Base-by-base conservation (phyloP, 2,888 invertebrate species). In the Adineta ricciae region DNA sequence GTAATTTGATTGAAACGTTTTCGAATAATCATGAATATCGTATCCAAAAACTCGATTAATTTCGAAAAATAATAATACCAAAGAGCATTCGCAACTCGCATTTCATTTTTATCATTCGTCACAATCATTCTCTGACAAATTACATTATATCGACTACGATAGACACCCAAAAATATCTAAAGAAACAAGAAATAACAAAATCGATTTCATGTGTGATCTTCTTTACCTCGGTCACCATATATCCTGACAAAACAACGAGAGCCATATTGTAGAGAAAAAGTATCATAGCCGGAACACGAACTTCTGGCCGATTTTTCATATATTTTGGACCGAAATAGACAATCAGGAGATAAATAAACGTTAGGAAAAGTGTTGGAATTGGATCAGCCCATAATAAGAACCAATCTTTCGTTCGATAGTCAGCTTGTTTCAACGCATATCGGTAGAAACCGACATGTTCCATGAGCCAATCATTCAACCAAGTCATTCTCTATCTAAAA, bases 1-100 rank as follows among this genome's bases (percentile, higher is more conserved):
- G 95, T 95, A 87, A 96, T 91, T 90, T 97, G 96, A 87, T 93
- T 93, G 84, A 94, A 94, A 90, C 96, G 96, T 91, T 96, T 96
- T 86, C 96, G 92, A 86, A 96, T 90, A 87, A 97, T 95, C 90
- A 97, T 96, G 92, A 96, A 95, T 88, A 90, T 88, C 36, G 91
- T 90, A 87, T 91, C 90, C 87, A 89, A 87, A 36, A 90, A 87
- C 85, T 91, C 91, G 52, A 90, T 88, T 49, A 89, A 89, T 86
- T 91, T 91, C 7, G 90, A 90, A 86, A 90, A 88, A 86, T 89
- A 90, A 86, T 90, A 91, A 88, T 88, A 89, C 89, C 89, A 90
- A 72, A 90, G 83, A 0, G 90, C 89, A 78, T 88, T 88, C 24
- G 89, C 86, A 87, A 90, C 89, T 87, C 90, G 88, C 46, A 88